A percentile compares a stretch with the other conserved stretches of the same genome.
These are phyloP conservation scores for Dromaius novaehollandiae DNA, from an alignment of 2,113 vertebrate species.

Conservation along the genomic window DNA sequence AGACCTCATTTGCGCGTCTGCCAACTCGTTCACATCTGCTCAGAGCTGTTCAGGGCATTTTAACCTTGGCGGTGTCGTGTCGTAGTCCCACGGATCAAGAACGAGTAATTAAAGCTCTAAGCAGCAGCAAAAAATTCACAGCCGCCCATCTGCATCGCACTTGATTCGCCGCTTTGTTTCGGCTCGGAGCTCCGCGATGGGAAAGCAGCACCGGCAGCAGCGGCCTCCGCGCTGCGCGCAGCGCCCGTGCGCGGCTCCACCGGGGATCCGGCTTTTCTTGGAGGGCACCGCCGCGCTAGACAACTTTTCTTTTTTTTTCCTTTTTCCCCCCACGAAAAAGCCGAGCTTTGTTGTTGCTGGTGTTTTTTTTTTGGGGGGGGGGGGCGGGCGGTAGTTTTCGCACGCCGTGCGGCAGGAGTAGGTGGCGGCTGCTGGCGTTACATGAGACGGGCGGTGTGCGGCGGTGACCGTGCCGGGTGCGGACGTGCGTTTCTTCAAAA, in stretches of 20 bases:
- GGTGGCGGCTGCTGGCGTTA: not conserved
- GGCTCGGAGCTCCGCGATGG: conserved; percentile 47
- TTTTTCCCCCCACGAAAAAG: accelerated
- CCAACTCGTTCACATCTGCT: conserved; percentile 86
- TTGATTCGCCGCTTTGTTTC: conserved; percentile 70
- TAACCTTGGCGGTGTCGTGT: conserved; percentile 83
- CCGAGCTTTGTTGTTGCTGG: not conserved
- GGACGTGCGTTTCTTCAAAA: not conserved
- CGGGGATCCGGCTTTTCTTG: too few relatives aligned
- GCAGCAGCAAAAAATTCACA: conserved; percentile 78
- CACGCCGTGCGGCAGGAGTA: not conserved
- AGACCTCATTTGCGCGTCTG: conserved; percentile 86
- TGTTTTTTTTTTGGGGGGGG: not conserved
- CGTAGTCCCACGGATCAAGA: conserved; percentile 82
- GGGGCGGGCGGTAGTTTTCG: not conserved
- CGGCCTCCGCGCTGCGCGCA: not conserved
- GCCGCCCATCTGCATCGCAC: conserved; percentile 67
- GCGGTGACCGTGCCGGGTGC: not conserved
- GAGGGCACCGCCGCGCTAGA: not conserved
- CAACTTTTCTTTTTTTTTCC: not conserved
- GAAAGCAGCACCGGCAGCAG: not conserved
- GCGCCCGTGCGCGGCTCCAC: not conserved
- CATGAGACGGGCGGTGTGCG: not conserved
- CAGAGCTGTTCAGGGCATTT: conserved; percentile 82
- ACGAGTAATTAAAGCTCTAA: conserved; percentile 83